Percentiles rank a stretch among this genome's conserved stretches.
phyloP scores from a whole-genome alignment of 2,888 invertebrate genomes.

The Drosophila setosimentum region DNA sequence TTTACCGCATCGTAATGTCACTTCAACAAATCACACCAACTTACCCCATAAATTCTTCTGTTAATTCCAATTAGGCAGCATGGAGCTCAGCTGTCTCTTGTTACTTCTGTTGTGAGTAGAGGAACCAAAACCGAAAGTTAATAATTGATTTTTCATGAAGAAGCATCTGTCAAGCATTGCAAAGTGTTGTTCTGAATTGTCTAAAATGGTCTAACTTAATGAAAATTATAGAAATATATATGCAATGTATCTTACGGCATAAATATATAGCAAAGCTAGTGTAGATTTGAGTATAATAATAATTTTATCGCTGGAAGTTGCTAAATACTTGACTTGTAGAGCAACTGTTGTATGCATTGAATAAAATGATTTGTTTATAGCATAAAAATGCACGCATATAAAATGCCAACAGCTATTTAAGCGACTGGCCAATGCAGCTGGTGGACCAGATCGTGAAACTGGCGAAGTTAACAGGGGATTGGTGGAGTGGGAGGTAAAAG shows the following conservation, averaged over 20 bases:
- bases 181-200: not conserved
- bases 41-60: conserved; percentile 84
- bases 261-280: not conserved
- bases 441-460: conserved; percentile 33
- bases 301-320: not conserved
- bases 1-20: conserved; percentile 82
- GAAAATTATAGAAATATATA: not conserved
- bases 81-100: conserved; percentile 78
- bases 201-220: not conserved
- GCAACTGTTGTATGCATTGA: conserved; percentile 43
- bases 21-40: conserved; percentile 84
- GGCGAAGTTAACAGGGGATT: not conserved
- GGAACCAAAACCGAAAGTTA: conserved; percentile 22
- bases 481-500: not conserved
- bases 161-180: conserved; percentile 5
- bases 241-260: not conserved
- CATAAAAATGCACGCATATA: conserved; percentile 67
- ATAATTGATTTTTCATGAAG: conserved; percentile 64
- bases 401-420: conserved; percentile 72
- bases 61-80: conserved; percentile 84
- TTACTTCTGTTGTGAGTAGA: not conserved
- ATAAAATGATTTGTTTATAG: conserved; percentile 68
- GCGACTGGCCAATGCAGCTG: conserved; percentile 63
- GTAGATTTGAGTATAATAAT: not conserved
- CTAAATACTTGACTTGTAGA: conserved; percentile 28